Base-by-base conservation (phyloP, 2,113 vertebrate species). In the Alethe diademata region DNA sequence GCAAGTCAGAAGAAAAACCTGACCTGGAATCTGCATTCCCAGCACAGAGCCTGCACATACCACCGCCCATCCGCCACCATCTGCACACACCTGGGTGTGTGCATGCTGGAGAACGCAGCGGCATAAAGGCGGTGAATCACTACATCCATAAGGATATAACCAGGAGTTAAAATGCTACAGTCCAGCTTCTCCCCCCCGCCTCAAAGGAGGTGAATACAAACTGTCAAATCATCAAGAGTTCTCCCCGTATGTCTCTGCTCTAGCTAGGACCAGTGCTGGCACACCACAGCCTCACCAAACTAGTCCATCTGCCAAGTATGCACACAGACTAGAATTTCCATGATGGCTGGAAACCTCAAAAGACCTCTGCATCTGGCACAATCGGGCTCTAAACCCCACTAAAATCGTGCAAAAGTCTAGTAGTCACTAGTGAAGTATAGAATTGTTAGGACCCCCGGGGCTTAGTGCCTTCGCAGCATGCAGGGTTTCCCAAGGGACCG, bases 1-100 rank as follows among this genome's bases (percentile, higher is more conserved):
- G 51, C 53, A n/a, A 83, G 90, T 66, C 69, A 87, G 73, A 93
- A 76, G 86, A 65, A 97, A 98, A 97, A 97, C 66, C 35, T 25
- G 61, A 87, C 79, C 94, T 95, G 95, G 96, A 97, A 90, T 95
- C n/a, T 58, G 50, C 74, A 57, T 58, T 86, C 61, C 79, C 78
- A 92, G 60, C 64, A 42, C 31, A 57, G 18, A 72, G 53, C n/a
- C 71, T 73, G 71, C 11, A 47, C 70, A 40, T 8, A 51, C 15
- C 42, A 18, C 2, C 1, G 3, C 66, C 61, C 64, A 61, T 15
- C 53, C 1, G 2, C 76, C 78, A 66, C 54, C 14, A 4, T 57
- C 73, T 65, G 70, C 42, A 35, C 35, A 35, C 71, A 45, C n/a
- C 1, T 43, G 80, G 12, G 38, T 5, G 45, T 50, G 51, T 24